A percentile compares a stretch with the other conserved stretches of the same genome.
phyloP scores from a whole-genome alignment of 1,140 invertebrate genomes.

The Mactra quadrangularis region DNA sequence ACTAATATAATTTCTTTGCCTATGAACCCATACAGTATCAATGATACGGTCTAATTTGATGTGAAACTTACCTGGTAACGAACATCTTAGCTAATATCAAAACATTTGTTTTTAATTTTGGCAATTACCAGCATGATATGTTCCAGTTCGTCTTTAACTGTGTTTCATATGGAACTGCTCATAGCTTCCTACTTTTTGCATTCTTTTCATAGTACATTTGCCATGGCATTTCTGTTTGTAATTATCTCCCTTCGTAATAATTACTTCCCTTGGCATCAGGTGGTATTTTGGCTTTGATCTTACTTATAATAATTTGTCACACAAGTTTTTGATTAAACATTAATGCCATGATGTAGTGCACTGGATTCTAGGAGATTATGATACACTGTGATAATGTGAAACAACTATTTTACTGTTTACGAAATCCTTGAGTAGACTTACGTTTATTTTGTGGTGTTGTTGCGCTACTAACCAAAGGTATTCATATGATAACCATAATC shows the following conservation, averaged over 20 bases:
- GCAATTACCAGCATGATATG: slow-evolving; percentile 45
- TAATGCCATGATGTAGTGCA: slow-evolving; percentile 30
- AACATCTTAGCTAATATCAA: slow-evolving; percentile 12
- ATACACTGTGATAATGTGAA: background rate
- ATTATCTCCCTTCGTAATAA: slow-evolving; percentile 56
- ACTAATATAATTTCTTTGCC: background rate
- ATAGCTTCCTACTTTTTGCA: slow-evolving; percentile 35
- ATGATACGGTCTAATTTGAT: slow-evolving; percentile 28
- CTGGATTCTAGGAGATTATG: background rate
- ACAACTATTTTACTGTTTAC: background rate
- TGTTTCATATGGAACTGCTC: slow-evolving; percentile 14
- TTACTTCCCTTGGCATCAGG: slow-evolving; percentile 57
- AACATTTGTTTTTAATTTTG: slow-evolving; percentile 63
- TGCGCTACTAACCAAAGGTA: too few species aligned
- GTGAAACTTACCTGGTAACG: slow-evolving; percentile 7
- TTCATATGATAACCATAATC: background rate
- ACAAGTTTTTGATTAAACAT: slow-evolving; percentile 56
- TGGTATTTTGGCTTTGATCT: slow-evolving; percentile 55
- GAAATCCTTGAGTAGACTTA: background rate
- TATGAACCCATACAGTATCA: slow-evolving; percentile 16
- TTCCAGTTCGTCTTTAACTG: background rate
- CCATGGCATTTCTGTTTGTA: slow-evolving; percentile 27
- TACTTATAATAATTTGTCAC: slow-evolving; percentile 56
- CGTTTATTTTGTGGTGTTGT: background rate
- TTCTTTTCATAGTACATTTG: slow-evolving; percentile 14